Percentiles rank a stretch among this genome's conserved stretches.
phyloP scores from a whole-genome alignment of 2,797 vertebrate genomes.

The Rhyacichthys aspro region DNA sequence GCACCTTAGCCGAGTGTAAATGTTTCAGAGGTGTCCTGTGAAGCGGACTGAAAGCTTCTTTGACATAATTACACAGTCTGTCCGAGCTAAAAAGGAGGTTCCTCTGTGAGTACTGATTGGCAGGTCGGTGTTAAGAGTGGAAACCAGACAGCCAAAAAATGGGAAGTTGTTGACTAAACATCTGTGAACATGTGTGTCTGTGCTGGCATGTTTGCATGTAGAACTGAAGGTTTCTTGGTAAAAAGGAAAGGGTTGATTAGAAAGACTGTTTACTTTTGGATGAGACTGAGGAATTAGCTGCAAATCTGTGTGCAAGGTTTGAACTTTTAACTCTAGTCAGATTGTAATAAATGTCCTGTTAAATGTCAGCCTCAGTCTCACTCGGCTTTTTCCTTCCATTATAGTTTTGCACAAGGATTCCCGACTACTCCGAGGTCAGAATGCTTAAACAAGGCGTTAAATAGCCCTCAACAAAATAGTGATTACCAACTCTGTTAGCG shows the following conservation, averaged over 20 bases:
- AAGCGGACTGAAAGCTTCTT: constrained; percentile 60
- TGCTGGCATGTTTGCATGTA: constrained; percentile 9
- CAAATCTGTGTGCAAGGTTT: constrained; percentile 7
- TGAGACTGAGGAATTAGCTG: constrained; percentile 19
- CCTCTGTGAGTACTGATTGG: constrained; percentile 42
- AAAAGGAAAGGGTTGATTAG: constrained; percentile 11
- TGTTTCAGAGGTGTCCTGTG: constrained; percentile 61
- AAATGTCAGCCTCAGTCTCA: neutral
- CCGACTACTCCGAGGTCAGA: neutral
- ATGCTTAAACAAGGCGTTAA: no score
- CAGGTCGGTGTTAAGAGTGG: constrained; percentile 49
- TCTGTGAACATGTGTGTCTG: constrained; percentile 39
- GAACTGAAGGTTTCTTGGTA: constrained; percentile 14
- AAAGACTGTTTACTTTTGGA: constrained; percentile 14
- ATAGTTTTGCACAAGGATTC: neutral
- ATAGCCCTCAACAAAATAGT: neutral
- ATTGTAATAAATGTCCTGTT: neutral
- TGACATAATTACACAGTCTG: constrained; percentile 69
- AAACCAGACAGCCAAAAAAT: constrained; percentile 63
- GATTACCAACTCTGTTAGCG: neutral
- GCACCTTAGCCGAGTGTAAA: constrained; percentile 61
- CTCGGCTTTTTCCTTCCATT: neutral
- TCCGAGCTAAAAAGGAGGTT: constrained; percentile 57
- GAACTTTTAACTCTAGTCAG: neutral
- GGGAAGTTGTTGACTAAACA: constrained; percentile 61